A percentile compares a stretch with the other conserved stretches of the same genome.
Evolutionary conservation across 2,113 vertebrate genomes (phyloP).

Genomic region (Tupaia chinensis): DNA sequence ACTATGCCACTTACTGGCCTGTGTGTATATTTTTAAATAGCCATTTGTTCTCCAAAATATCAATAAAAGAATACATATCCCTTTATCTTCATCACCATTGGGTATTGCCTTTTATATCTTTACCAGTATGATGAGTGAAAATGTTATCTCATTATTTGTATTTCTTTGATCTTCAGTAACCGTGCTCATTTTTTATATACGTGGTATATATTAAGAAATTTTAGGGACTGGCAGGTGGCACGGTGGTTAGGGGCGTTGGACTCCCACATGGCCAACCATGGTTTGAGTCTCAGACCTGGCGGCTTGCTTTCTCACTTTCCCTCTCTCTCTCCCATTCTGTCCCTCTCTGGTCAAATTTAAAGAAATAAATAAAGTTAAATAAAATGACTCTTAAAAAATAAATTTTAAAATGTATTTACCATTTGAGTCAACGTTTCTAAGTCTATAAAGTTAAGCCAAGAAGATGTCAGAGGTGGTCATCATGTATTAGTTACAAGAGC

Average conservation of each 20-base stretch:
- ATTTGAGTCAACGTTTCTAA: background rate
- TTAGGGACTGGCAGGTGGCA: too few relatives aligned
- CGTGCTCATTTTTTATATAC: background rate
- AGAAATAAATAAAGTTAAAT: too few relatives aligned
- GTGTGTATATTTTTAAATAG: background rate
- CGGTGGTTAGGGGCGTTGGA: too few relatives aligned
- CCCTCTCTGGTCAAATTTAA: too few relatives aligned
- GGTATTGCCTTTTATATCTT: background rate
- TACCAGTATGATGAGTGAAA: background rate
- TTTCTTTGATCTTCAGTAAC: background rate
- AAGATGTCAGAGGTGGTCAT: slow-evolving; percentile 24
- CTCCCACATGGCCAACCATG: too few relatives aligned
- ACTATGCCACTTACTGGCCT: background rate
- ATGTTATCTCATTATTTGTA: background rate
- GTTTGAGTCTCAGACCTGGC: too few relatives aligned
- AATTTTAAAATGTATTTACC: background rate
- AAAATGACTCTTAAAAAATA: background rate
- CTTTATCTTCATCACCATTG: background rate
- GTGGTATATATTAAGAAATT: background rate
- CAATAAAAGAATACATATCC: background rate
- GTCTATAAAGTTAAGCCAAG: slow-evolving; percentile 19
- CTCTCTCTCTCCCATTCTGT: too few relatives aligned
- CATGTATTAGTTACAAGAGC: slow-evolving; percentile 1
- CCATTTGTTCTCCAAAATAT: background rate
- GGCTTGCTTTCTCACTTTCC: too few relatives aligned